These are phyloP conservation scores for Pseudomyrmex flavicornis DNA, from an alignment of 1,140 invertebrate genomes.

Conservation along the genomic window DNA sequence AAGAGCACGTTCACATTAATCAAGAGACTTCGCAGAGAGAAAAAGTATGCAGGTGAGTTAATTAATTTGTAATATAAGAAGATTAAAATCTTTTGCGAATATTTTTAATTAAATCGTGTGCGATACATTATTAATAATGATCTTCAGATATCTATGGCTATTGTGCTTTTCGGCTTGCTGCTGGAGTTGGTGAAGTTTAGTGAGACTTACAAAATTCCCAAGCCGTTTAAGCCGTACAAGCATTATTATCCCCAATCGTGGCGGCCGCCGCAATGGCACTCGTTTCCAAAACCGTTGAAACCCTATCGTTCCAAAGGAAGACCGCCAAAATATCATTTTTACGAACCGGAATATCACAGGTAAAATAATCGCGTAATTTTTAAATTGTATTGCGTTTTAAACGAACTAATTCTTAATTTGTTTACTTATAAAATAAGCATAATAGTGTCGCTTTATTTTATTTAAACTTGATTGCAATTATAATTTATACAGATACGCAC, in stretches of 20 bases:
- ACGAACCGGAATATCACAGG: constrained; percentile 54
- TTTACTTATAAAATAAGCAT: neutral
- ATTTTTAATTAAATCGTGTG: constrained; percentile 1
- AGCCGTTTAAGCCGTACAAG: constrained; percentile 67
- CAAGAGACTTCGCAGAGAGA: neutral
- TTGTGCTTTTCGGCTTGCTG: constrained; percentile 52
- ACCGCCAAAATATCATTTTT: constrained; percentile 53
- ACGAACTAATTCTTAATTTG: neutral
- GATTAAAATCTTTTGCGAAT: neutral
- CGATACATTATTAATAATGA: constrained; percentile 17
- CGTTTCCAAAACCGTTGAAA: constrained; percentile 55
- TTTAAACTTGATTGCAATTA: neutral
- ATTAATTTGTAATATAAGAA: constrained; percentile 16
- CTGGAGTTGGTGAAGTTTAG: constrained; percentile 58
- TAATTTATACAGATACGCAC: constrained; percentile 45
- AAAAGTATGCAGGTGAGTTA: constrained; percentile 48
- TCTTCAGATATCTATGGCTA: constrained; percentile 55
- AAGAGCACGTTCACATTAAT: neutral
- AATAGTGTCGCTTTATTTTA: neutral
- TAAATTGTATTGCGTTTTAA: neutral
- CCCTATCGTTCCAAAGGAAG: constrained; percentile 45
- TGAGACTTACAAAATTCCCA: constrained; percentile 65
- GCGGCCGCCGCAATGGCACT: constrained; percentile 60
- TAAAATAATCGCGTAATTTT: neutral
- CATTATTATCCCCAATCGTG: constrained; percentile 62